Percentiles rank a stretch among this genome's conserved stretches.
Evolutionary conservation across 1,140 invertebrate genomes (phyloP).

Genomic region (Druon quercuslanigerum): DNA sequence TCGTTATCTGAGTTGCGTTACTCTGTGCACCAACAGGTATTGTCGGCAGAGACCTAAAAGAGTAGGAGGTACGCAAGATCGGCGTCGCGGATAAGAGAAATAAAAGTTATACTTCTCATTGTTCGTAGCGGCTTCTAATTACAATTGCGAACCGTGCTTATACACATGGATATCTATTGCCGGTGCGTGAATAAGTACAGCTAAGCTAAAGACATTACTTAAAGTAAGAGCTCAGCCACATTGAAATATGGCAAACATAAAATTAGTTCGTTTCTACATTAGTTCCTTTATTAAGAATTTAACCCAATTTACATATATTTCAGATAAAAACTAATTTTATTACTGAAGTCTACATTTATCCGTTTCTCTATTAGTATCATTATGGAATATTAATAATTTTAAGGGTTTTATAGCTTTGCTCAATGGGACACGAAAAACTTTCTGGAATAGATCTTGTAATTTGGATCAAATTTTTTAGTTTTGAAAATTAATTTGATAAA

Average conservation of each 20-base stretch:
- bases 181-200: constrained; percentile 45
- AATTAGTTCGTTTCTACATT: neutral
- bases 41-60: constrained; percentile 8
- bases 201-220: constrained; percentile 19
- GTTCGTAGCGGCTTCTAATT: constrained; percentile 71
- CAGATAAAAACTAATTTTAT: too few relatives aligned
- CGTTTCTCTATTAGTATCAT: too few relatives aligned
- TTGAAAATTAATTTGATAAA: too few relatives aligned
- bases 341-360: too few relatives aligned
- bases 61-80: constrained; percentile 58
- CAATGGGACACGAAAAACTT: too few relatives aligned
- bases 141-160: constrained; percentile 58
- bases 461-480: too few relatives aligned
- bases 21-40: neutral
- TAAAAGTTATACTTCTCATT: constrained; percentile 73
- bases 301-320: too few relatives aligned
- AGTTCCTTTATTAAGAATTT: too few relatives aligned
- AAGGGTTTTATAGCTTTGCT: too few relatives aligned
- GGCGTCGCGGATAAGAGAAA: constrained; percentile 67
- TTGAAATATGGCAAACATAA: neutral
- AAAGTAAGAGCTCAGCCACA: neutral
- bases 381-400: too few relatives aligned
- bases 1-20: neutral
- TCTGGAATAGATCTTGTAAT: too few relatives aligned
- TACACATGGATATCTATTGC: constrained; percentile 52